Evolutionary conservation across 2,888 invertebrate species (phyloP), one percentile per base, ranked within the genome.

Genomic region (Dicroscelio sp.): DNA sequence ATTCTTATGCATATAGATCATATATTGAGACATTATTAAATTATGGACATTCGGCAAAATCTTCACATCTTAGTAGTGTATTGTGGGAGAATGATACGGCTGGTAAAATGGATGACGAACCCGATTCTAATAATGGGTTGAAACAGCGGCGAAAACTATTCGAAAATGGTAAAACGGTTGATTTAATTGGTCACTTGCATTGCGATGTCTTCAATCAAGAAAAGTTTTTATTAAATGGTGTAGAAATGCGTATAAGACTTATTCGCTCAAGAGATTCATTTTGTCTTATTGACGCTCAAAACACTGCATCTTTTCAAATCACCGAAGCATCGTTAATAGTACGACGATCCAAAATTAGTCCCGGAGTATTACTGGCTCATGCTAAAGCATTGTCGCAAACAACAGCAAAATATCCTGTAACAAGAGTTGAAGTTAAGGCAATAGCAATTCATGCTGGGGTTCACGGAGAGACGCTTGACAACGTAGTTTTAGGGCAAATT

Each of bases 401-500:
- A 35, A 92, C 92, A 4, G 94, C 94, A 35, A 67, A 67, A 33
- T 67, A 67, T 25, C 67, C 67, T n/a, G 8, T 67, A 23, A 67
- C 67, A 20, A 6, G 67, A 17, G 92, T 92, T 0, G 94, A 94
- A 63, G 88, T 94, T 4, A 94, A 94, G 80, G 67, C 92, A 0
- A 60, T 93, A 17, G 92, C 94, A 10, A 92, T 95, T 25, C 88
- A 92, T 6, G 6, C 75, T 0, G 93, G 93, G 0, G 91, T 93
- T 25, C 93, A 92, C 55, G 91, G 90, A 8, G 94, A 95, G 73
- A 89, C 93, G 0, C 86, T 95, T 67, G 95, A 96, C 69, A 95
- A 96, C 76, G 55, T 96, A 20, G 95, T 95, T 84, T 58, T 92
- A 1, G 95, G 95, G 0, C 31, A 63, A 30, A 6, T 63, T 31